Evolutionary conservation across 2,888 invertebrate species (phyloP).

Genomic region (Trypoxylon attenuatum): DNA sequence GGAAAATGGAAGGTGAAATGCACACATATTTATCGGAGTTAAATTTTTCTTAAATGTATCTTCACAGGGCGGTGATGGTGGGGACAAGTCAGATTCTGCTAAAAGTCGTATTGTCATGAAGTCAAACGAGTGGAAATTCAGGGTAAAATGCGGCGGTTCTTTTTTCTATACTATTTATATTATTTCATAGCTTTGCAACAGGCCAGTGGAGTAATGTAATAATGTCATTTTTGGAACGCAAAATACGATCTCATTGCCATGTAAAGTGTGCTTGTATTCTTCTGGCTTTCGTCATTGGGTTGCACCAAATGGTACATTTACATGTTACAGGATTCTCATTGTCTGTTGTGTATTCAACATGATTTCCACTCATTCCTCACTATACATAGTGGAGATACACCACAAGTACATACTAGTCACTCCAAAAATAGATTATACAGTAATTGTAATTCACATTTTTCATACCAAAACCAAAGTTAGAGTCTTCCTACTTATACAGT

Average conservation of each 20-base stretch:
- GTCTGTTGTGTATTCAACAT: slow-evolving; percentile 8
- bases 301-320: slow-evolving; percentile 29
- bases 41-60: slow-evolving; percentile 61
- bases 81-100: slow-evolving; percentile 76
- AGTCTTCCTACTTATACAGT: too few species aligned
- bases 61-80: slow-evolving; percentile 76
- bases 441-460: background rate
- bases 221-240: slow-evolving; percentile 48
- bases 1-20: too few species aligned
- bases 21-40: too few species aligned
- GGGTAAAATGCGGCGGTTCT: slow-evolving; percentile 77
- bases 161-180: slow-evolving; percentile 55
- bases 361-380: slow-evolving; percentile 1
- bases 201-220: slow-evolving; percentile 48
- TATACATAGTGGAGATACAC: too few species aligned
- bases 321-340: slow-evolving; percentile 23
- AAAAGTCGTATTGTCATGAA: slow-evolving; percentile 77
- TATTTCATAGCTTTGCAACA: slow-evolving; percentile 59
- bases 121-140: slow-evolving; percentile 82
- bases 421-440: background rate
- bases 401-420: too few species aligned
- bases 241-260: slow-evolving; percentile 44
- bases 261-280: slow-evolving; percentile 46
- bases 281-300: slow-evolving; percentile 48
- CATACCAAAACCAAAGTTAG: too few species aligned